Evolutionary conservation across 2,888 invertebrate genomes (phyloP).

Genomic region (Sphinx pinastri): DNA sequence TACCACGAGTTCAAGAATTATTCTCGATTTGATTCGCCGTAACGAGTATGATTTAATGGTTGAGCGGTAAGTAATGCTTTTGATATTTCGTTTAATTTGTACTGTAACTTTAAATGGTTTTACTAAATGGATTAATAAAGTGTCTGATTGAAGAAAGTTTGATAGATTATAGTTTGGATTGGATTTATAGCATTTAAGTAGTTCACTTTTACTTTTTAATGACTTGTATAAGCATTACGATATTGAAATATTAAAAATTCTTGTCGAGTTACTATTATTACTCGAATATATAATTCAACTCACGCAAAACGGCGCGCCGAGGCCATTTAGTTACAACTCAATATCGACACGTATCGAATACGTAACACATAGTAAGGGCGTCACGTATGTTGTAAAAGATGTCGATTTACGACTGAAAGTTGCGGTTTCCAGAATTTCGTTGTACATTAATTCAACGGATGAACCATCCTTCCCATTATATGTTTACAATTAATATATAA

Average conservation of each 20-base stretch:
- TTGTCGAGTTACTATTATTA: neutral
- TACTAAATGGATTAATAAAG: conserved; percentile 13
- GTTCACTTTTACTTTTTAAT: too few species aligned
- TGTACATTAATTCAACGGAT: neutral
- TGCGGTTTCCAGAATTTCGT: conserved; percentile 55
- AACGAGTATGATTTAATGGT: conserved; percentile 4
- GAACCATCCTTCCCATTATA: neutral
- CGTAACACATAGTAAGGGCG: conserved; percentile 4
- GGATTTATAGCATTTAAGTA: too few species aligned
- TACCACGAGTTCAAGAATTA: conserved; percentile 19
- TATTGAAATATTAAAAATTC: too few species aligned
- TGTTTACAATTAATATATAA: conserved; percentile 1
- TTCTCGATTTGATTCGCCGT: conserved; percentile 24
- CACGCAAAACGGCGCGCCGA: neutral
- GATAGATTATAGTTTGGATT: too few species aligned
- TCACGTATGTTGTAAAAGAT: conserved; percentile 51
- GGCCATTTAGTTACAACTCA: neutral
- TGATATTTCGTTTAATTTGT: conserved; percentile 10
- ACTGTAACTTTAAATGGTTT: neutral
- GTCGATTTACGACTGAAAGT: conserved; percentile 61
- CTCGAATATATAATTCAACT: neutral
- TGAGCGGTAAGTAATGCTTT: conserved; percentile 10
- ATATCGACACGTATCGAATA: neutral
- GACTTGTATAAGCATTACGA: too few species aligned
- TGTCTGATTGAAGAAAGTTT: neutral